Evolutionary conservation across 2,888 invertebrate species (phyloP).

Genomic region (Deilephila elpenor): DNA sequence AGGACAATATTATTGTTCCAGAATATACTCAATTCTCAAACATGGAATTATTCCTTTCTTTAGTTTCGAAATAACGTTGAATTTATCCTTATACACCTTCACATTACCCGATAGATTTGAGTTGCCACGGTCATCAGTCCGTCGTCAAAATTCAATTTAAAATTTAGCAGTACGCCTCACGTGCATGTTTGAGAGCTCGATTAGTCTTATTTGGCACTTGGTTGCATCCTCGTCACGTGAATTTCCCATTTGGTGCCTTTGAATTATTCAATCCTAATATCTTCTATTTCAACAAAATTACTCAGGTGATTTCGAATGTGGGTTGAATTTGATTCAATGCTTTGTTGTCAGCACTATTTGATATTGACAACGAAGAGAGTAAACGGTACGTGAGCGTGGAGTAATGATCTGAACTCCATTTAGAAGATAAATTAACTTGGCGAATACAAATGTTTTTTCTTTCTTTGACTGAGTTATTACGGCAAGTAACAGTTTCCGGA

Average conservation of each 20-base stretch:
- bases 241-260: slow-evolving; percentile 5
- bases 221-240: neutral
- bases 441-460: no score
- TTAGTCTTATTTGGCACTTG: slow-evolving; percentile 19
- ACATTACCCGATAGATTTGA: neutral
- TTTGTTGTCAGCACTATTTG: slow-evolving; percentile 1
- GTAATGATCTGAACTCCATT: neutral
- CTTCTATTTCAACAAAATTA: neutral
- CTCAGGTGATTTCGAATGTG: slow-evolving; percentile 6
- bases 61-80: neutral
- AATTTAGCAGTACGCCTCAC: slow-evolving; percentile 2
- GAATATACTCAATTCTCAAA: no score
- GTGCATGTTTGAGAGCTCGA: neutral
- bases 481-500: neutral
- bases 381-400: neutral
- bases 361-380: neutral
- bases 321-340: neutral
- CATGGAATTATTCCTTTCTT: no score
- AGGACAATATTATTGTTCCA: no score
- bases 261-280: slow-evolving; percentile 5
- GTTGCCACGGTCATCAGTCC: neutral
- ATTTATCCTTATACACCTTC: neutral
- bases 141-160: slow-evolving; percentile 23
- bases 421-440: neutral
- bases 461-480: neutral